Percentiles rank a stretch among this genome's conserved stretches.
These are phyloP conservation scores for Chrysochloris asiatica DNA, from an alignment of 2,113 vertebrate genomes.

Conservation along the genomic window DNA sequence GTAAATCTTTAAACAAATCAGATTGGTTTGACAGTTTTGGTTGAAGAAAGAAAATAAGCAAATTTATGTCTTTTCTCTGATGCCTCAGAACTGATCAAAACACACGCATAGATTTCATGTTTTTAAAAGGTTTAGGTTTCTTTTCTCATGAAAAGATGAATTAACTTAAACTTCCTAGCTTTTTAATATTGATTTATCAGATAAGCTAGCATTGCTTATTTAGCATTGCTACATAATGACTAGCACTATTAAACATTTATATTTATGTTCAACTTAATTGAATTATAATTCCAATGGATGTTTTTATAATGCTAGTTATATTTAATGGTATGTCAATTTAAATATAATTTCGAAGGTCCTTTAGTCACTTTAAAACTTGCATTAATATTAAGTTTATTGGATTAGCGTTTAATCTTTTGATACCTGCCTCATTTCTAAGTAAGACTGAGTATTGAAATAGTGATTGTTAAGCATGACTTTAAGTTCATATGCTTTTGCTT, in stretches of 20 bases:
- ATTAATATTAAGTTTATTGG: constrained; percentile 21
- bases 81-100: background rate
- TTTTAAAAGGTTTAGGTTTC: background rate
- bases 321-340: background rate
- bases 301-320: background rate
- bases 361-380: background rate
- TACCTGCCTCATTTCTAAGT: background rate
- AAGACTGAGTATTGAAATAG: background rate
- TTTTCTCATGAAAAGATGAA: background rate
- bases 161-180: background rate
- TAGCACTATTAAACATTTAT: background rate
- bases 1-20: background rate
- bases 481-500: background rate
- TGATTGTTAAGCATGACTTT: background rate
- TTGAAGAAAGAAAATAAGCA: background rate
- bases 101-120: background rate
- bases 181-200: background rate
- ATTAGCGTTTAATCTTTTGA: constrained; percentile 15
- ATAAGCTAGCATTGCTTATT: background rate
- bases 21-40: background rate
- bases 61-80: background rate
- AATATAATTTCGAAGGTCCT: background rate
- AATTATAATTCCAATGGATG: background rate
- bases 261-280: background rate
- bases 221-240: background rate